phyloP scores from a whole-genome alignment of 2,888 invertebrate genomes.

The Pristionchus japonicus region DNA sequence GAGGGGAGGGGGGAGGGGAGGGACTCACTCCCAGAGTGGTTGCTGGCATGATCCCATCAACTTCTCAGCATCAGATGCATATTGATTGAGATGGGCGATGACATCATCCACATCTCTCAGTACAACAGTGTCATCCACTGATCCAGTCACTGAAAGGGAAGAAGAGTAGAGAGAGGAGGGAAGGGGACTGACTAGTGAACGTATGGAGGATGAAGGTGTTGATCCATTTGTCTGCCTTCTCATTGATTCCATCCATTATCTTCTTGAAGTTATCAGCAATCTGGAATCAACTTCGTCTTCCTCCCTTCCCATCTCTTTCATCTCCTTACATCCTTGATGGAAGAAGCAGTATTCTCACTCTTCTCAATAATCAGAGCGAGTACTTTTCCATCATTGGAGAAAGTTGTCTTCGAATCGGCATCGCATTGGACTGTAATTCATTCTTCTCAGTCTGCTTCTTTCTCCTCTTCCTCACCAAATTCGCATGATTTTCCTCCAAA shows the following conservation, averaged over 20 bases:
- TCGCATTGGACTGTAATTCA: not conserved
- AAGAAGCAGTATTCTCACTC: not conserved
- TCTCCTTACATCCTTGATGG: slow-evolving; percentile 5
- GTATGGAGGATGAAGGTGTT: not conserved
- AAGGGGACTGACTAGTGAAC: slow-evolving; percentile 11
- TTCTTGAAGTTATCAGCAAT: not conserved
- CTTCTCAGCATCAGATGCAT: not conserved
- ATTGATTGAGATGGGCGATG: not conserved
- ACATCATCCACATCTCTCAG: not conserved
- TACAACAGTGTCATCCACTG: not conserved
- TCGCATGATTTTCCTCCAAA: slow-evolving; percentile 35
- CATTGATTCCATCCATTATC: not conserved
- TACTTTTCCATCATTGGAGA: slow-evolving; percentile 18
- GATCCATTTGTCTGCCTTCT: not conserved
- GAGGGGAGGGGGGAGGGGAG: not conserved
- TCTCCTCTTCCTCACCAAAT: not conserved
- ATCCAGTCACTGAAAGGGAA: not conserved
- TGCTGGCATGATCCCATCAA: slow-evolving; percentile 8
- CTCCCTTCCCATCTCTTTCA: not conserved
- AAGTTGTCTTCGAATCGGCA: not conserved
- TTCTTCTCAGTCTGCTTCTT: not conserved
- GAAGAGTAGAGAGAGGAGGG: not conserved
- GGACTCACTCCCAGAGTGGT: slow-evolving; percentile 26
- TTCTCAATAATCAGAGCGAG: slow-evolving; percentile 34
- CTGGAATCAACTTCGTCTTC: not conserved